Conservation (phyloP, 2,113 vertebrate species). For the Orthochromis indermauri region DNA sequence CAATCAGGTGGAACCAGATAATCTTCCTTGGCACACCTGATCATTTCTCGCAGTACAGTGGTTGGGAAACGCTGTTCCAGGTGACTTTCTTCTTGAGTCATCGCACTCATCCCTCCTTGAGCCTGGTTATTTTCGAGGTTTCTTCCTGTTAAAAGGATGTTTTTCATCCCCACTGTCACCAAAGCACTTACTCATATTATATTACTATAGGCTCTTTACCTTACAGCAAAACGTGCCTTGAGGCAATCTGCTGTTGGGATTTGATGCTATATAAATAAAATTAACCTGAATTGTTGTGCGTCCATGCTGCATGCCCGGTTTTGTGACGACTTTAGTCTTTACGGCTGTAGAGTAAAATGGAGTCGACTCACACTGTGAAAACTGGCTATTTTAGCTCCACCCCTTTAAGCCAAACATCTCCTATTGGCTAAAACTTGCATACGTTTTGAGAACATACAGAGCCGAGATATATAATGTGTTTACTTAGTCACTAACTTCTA, state of each 20-base stretch:
- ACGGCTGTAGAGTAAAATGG: background rate
- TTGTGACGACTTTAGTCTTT: background rate
- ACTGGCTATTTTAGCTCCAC: background rate
- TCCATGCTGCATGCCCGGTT: rapidly evolving
- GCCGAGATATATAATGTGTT: background rate
- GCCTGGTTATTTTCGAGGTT: background rate
- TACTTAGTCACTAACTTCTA: rapidly evolving
- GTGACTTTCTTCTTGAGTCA: background rate
- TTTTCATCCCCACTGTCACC: background rate
- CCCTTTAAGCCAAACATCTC: background rate
- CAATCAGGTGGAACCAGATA: background rate
- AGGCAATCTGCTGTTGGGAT: background rate
- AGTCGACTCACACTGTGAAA: background rate
- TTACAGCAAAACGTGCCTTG: rapidly evolving
- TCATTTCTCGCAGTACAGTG: background rate
- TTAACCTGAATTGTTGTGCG: background rate
- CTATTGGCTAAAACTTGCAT: background rate
- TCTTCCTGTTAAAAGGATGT: background rate
- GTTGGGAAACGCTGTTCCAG: background rate
- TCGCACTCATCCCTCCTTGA: background rate
- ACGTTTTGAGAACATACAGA: background rate
- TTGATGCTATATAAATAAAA: background rate
- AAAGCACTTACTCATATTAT: background rate
- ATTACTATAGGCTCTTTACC: background rate
- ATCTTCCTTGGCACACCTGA: background rate